Evolutionary conservation across 2,113 vertebrate species (phyloP).

Genomic region (Acanthochromis polyacanthus): DNA sequence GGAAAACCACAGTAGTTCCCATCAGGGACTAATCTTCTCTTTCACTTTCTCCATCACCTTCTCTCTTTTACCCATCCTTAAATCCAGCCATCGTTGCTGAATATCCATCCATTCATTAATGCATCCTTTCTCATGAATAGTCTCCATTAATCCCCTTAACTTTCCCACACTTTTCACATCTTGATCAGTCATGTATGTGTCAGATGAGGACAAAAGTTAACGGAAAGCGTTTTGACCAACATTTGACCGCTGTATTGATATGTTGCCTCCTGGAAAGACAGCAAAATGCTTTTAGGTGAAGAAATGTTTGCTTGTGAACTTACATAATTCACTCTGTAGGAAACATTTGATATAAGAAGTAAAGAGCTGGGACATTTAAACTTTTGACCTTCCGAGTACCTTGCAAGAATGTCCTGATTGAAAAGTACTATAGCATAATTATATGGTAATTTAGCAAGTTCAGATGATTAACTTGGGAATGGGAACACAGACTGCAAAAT

Average conservation of each 20-base stretch:
- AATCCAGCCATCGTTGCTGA: slow-evolving; percentile 20
- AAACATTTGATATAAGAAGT: slow-evolving; percentile 41
- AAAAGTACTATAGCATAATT: slow-evolving; percentile 27
- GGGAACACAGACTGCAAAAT: slow-evolving; percentile 1
- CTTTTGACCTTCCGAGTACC: slow-evolving; percentile 24
- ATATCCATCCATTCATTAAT: slow-evolving; percentile 5
- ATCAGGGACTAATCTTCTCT: slow-evolving; percentile 49
- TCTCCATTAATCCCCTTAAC: not conserved
- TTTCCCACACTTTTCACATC: not conserved
- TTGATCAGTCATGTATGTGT: not conserved
- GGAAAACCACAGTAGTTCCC: slow-evolving; percentile 60
- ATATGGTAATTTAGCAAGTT: slow-evolving; percentile 10
- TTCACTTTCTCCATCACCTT: not conserved
- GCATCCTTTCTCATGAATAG: not conserved
- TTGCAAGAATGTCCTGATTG: slow-evolving; percentile 1
- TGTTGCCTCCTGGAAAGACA: slow-evolving; percentile 42
- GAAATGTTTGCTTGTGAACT: slow-evolving; percentile 10
- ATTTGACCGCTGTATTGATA: slow-evolving; percentile 2
- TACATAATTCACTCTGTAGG: slow-evolving; percentile 48
- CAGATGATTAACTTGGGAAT: slow-evolving; percentile 3
- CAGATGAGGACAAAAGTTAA: too few species aligned
- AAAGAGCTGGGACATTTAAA: slow-evolving; percentile 3
- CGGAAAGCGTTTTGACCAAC: not conserved
- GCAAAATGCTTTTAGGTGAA: slow-evolving; percentile 58
- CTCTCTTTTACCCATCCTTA: slow-evolving; percentile 22